phyloP scores from a whole-genome alignment of 2,888 invertebrate species.

The Dorcus parallelipipedus region DNA sequence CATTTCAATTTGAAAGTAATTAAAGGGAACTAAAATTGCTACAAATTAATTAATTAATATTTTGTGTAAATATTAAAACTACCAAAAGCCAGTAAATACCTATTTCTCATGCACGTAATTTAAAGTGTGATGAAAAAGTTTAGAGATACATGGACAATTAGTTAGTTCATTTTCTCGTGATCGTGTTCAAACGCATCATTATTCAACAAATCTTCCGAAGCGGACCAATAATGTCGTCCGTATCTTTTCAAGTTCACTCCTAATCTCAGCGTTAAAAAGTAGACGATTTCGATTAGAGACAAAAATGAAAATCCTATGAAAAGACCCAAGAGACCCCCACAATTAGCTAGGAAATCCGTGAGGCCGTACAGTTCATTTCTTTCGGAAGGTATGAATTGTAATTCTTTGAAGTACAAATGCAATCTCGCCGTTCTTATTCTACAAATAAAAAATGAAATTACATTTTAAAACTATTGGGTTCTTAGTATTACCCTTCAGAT shows the following conservation, averaged over 20 bases:
- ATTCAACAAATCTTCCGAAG: conserved; percentile 18
- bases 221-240: conserved; percentile 36
- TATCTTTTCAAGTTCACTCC: conserved; percentile 40
- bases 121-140: too few species aligned
- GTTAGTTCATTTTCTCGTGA: too few species aligned
- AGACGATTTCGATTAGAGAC: conserved; percentile 54
- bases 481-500: too few species aligned
- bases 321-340: conserved; percentile 61
- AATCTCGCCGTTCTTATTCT: conserved; percentile 53
- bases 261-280: conserved; percentile 52
- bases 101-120: too few species aligned
- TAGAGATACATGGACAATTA: too few species aligned
- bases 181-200: conserved; percentile 30
- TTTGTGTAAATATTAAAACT: too few species aligned
- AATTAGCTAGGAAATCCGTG: conserved; percentile 67
- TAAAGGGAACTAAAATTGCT: too few species aligned
- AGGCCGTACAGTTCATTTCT: conserved; percentile 66
- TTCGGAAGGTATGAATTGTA: conserved; percentile 65
- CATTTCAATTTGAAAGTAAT: too few species aligned
- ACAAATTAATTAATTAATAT: too few species aligned
- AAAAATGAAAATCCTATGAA: conserved; percentile 47
- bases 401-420: conserved; percentile 66
- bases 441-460: conserved; percentile 18
- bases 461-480: too few species aligned
- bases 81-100: too few species aligned